Conservation (phyloP, 2,888 invertebrate species). For the Dynastes tityus region DNA sequence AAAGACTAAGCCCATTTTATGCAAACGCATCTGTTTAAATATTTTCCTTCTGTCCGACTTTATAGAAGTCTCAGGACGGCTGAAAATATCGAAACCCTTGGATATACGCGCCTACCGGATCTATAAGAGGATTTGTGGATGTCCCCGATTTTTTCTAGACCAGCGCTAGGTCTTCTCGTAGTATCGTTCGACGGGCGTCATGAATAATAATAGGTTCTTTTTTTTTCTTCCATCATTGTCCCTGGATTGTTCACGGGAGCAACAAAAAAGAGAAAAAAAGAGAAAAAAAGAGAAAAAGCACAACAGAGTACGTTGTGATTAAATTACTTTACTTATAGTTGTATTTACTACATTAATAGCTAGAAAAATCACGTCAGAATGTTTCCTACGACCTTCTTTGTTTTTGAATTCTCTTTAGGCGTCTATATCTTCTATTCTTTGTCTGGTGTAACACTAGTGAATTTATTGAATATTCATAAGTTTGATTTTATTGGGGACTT, state of each 20-base stretch:
- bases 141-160: slow-evolving; percentile 19
- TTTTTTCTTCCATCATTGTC: background rate
- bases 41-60: background rate
- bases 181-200: slow-evolving; percentile 8
- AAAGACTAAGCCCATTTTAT: slow-evolving; percentile 3
- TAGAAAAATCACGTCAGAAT: background rate
- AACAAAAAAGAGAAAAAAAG: background rate
- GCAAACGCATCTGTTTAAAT: slow-evolving; percentile 9
- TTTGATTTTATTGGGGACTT: too few species aligned
- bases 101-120: slow-evolving; percentile 24
- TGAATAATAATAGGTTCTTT: slow-evolving; percentile 32
- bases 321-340: slow-evolving; percentile 4
- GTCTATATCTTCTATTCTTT: background rate
- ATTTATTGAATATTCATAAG: too few species aligned
- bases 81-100: slow-evolving; percentile 6
- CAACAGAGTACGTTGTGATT: background rate
- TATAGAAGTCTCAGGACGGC: slow-evolving; percentile 12
- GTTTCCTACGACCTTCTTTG: background rate
- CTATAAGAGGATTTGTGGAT: slow-evolving; percentile 37
- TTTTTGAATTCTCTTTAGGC: background rate
- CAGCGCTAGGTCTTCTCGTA: background rate
- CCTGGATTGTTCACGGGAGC: background rate
- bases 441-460: background rate
- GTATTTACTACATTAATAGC: background rate
- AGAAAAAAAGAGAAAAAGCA: slow-evolving; percentile 10